Evolutionary conservation across 2,888 invertebrate species (phyloP).

Genomic region (Zele albiditarsus): DNA sequence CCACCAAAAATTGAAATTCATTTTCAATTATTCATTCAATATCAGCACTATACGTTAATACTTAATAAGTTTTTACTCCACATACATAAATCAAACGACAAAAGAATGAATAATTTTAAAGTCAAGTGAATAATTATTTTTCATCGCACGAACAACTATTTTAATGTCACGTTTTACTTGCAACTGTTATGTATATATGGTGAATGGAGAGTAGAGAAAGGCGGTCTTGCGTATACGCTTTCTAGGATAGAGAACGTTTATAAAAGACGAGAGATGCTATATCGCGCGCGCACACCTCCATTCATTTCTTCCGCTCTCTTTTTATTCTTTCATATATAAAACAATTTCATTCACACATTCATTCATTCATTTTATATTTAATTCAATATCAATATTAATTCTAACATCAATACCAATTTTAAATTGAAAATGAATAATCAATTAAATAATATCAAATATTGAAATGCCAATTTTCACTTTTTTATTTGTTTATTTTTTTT

Average conservation of each 20-base stretch:
- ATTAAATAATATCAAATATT: neutral
- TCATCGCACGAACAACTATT: neutral
- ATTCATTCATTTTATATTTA: constrained; percentile 45
- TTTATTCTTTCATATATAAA: constrained; percentile 19
- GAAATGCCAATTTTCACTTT: neutral
- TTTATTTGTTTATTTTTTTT: neutral
- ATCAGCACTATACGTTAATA: too few relatives aligned
- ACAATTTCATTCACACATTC: constrained; percentile 44
- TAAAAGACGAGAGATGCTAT: constrained; percentile 6
- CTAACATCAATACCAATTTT: neutral
- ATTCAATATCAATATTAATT: constrained; percentile 12
- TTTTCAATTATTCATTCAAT: too few relatives aligned
- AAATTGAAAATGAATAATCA: neutral
- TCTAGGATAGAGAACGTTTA: constrained; percentile 37
- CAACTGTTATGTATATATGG: constrained; percentile 1
- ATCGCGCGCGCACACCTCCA: neutral
- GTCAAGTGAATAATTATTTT: too few relatives aligned
- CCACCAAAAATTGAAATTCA: too few relatives aligned
- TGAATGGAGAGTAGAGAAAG: constrained; percentile 33
- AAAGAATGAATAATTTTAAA: too few relatives aligned
- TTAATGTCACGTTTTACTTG: constrained; percentile 9
- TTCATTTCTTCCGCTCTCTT: constrained; percentile 21
- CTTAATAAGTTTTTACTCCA: too few relatives aligned
- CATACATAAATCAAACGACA: too few relatives aligned
- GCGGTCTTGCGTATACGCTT: constrained; percentile 35